Base-by-base conservation (phyloP, 2,113 vertebrate genomes). In the Thinocorus orbignyianus region DNA sequence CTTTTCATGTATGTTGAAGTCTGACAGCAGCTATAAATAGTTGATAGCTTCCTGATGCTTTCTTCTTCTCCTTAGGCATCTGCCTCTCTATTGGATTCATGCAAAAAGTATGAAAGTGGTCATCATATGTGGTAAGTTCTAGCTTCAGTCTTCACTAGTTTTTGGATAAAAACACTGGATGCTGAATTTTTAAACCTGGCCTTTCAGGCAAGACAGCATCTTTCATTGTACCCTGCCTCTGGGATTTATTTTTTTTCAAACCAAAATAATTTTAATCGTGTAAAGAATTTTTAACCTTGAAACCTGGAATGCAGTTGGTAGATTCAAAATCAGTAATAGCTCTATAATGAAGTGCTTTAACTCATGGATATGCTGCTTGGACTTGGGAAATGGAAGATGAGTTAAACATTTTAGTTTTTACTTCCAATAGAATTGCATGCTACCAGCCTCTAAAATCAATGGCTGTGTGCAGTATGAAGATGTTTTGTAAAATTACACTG, bases 81-180 rank as follows among this genome's bases (percentile, higher is more conserved):
- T 90, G 82, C 80, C 8, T 94, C 97, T 65, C 81, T 79, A 18
- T 18, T 92, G 71, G 85, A 95, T 46, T 87, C 94, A 68, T 78
- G 88, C 65, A 92, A 97, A 17, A 42, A 96, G 8, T 77, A 92
- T 13, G 97, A 92, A 97, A 97, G 97, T 48, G 93, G 79, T 80
- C 95, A 91, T 30, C 94, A 33, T 60, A 88, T 35, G 33, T 97
- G 98, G 98, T 98, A 97, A 96, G 98, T 61, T 90, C 25, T 70
- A 10, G 3, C 62, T 91, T 79, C 66, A 81, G 41, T 51, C 23
- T 28, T 52, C 2, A 1, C 46, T 78, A 66, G 30, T 17, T 88
- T 76, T 74, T 44, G 55, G 18, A 4, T 71, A 64, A 1, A 77
- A 77, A 37, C 10, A 61, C 8, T n/a, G 11, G 22, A 25, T 49